Percentiles rank a stretch among this genome's conserved stretches.
Conservation (phyloP, 2,113 vertebrate genomes). For the Zapus hudsonius region DNA sequence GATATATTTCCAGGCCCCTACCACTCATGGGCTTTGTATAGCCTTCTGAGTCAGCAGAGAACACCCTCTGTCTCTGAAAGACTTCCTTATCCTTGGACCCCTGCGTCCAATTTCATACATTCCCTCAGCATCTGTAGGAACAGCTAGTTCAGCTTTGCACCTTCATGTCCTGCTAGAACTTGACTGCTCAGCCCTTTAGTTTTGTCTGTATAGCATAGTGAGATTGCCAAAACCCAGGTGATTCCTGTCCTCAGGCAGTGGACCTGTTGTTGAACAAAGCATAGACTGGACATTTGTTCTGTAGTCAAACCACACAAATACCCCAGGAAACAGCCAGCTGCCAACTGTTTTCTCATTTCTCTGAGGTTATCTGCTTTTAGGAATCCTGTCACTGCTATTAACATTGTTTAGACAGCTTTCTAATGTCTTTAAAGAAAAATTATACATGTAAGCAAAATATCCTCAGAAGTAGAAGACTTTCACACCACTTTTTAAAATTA, state of each 20-base stretch:
- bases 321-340: not conserved
- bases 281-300: not conserved
- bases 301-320: not conserved
- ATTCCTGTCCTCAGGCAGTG: not conserved
- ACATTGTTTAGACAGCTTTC: not conserved
- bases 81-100: not conserved
- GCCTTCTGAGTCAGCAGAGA: not conserved
- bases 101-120: not conserved
- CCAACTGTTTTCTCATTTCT: not conserved
- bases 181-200: not conserved
- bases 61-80: not conserved
- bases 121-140: not conserved
- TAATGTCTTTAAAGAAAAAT: constrained; percentile 10
- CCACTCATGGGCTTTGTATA: not conserved
- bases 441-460: not conserved
- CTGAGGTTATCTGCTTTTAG: not conserved
- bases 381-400: not conserved
- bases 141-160: not conserved
- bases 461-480: not conserved
- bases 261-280: constrained; percentile 17
- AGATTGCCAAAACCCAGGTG: not conserved
- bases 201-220: not conserved
- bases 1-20: not conserved
- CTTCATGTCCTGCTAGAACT: not conserved
- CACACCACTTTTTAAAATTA: not conserved